These are phyloP conservation scores for Struthio camelus DNA, from an alignment of 2,113 vertebrate species.

Conservation along the genomic window DNA sequence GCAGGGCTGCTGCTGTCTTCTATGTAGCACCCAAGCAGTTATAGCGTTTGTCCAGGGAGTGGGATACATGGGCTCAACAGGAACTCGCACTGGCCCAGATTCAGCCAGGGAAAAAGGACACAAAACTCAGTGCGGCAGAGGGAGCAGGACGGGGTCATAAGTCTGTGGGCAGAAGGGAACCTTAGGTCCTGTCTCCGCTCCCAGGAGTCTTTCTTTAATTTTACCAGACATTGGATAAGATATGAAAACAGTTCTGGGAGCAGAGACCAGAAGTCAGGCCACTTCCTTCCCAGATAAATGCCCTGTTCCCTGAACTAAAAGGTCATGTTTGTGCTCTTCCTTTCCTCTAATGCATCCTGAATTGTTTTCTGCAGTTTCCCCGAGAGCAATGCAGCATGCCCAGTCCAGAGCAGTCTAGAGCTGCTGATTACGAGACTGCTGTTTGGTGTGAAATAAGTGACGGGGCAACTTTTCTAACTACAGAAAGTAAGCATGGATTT, in stretches of 20 bases:
- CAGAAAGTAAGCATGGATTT: background rate
- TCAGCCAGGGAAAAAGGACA: background rate
- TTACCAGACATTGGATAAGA: background rate
- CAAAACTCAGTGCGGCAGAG: background rate
- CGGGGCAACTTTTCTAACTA: background rate
- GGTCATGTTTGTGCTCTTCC: background rate
- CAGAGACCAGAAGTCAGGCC: background rate
- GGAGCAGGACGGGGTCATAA: background rate
- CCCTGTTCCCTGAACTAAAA: background rate
- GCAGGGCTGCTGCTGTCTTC: background rate
- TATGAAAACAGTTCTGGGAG: background rate
- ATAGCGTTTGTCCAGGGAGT: background rate
- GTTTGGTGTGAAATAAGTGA: background rate
- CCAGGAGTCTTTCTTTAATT: background rate
- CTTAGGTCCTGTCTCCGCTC: background rate
- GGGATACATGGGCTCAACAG: background rate
- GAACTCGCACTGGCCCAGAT: background rate
- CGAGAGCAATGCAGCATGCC: background rate
- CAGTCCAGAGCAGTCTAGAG: background rate
- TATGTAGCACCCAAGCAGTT: background rate
- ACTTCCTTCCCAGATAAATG: conserved; percentile 2
- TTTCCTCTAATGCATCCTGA: background rate
- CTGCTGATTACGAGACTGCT: background rate
- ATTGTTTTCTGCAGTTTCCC: background rate
- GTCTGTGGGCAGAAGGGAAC: background rate